phyloP scores from a whole-genome alignment of 2,797 vertebrate genomes.

The Pipistrellus pipistrellus region DNA sequence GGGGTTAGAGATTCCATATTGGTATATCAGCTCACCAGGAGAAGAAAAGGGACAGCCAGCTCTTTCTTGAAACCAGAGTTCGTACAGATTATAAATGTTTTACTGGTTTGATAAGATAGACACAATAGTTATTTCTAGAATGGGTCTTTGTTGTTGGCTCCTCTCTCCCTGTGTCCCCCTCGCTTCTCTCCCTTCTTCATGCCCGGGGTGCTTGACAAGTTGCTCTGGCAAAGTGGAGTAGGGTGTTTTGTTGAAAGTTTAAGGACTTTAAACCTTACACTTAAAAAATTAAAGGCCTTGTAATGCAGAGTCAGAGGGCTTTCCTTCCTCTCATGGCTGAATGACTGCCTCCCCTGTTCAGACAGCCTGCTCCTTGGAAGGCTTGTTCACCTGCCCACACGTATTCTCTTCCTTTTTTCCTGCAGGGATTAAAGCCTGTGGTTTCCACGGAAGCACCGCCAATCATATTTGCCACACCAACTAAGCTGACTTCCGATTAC shows the following conservation, averaged over 20 bases:
- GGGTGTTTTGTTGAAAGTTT: conserved; percentile 32
- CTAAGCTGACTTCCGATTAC: conserved; percentile 91
- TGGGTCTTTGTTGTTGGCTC: background rate
- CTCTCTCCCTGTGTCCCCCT: no score
- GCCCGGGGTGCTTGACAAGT: background rate
- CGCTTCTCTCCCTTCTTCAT: background rate
- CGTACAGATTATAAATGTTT: background rate
- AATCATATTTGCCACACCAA: conserved; percentile 93
- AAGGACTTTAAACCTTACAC: conserved; percentile 22
- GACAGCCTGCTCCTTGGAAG: conserved; percentile 2
- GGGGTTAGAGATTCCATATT: background rate
- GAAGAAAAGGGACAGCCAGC: background rate
- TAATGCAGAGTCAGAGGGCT: background rate
- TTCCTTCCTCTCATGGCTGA: background rate
- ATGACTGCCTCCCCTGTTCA: background rate
- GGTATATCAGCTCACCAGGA: background rate
- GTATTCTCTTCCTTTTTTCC: conserved; percentile 72
- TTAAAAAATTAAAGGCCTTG: background rate
- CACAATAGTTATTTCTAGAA: background rate
- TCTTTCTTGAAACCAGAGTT: conserved; percentile 7
- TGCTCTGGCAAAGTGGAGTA: conserved; percentile 37
- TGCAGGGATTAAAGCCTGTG: conserved; percentile 93
- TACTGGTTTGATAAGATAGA: background rate
- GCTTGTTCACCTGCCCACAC: background rate
- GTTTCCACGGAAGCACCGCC: conserved; percentile 90